Conservation (phyloP, 1,140 invertebrate genomes). For the Papilio polytes region DNA sequence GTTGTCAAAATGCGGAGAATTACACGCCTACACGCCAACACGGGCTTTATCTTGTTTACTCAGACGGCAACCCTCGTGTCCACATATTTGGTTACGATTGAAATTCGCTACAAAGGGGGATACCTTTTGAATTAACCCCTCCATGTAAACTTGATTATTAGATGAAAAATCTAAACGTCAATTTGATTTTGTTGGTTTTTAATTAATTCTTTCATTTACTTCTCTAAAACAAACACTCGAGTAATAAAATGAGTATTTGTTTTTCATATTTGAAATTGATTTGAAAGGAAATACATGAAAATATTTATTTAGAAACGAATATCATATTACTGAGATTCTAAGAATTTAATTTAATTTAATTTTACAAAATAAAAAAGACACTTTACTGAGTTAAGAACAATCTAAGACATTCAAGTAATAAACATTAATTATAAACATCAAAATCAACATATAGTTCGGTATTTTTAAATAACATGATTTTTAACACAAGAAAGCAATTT, state of each 20-base stretch:
- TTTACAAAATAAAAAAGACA: too few relatives aligned
- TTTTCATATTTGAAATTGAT: not conserved
- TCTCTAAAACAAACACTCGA: not conserved
- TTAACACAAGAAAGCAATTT: too few relatives aligned
- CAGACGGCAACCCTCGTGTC: slow-evolving; percentile 53
- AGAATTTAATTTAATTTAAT: too few relatives aligned
- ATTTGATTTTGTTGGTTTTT: slow-evolving; percentile 20
- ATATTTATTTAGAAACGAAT: too few relatives aligned
- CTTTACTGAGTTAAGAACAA: too few relatives aligned
- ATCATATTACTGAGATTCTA: too few relatives aligned
- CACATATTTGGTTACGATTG: slow-evolving; percentile 67
- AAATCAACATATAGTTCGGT: too few relatives aligned
- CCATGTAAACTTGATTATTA: slow-evolving; percentile 16
- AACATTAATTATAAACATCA: too few relatives aligned
- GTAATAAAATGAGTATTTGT: not conserved
- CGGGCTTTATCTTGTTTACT: slow-evolving; percentile 67
- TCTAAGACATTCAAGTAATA: too few relatives aligned
- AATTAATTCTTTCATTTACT: not conserved
- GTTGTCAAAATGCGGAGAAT: slow-evolving; percentile 60
- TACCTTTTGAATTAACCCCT: slow-evolving; percentile 21
- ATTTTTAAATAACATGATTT: too few relatives aligned
- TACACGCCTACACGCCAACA: slow-evolving; percentile 64
- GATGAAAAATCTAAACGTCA: not conserved
- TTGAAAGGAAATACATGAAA: too few relatives aligned
- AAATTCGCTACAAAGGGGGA: slow-evolving; percentile 45